Conservation (phyloP, 2,113 vertebrate genomes). For the Pavo muticus region DNA sequence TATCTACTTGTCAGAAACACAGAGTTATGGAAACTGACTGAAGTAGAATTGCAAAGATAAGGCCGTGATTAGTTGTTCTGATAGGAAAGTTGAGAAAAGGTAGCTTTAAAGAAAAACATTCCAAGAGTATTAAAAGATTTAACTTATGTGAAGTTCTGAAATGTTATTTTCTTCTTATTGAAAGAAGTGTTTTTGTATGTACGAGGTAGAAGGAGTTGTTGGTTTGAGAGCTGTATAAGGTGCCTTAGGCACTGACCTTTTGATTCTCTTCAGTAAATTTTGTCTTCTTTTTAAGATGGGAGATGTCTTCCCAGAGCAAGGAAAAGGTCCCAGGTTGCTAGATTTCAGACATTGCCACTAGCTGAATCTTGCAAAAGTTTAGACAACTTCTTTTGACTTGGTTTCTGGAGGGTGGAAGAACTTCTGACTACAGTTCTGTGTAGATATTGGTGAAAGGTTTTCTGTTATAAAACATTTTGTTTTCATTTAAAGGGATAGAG, state of each 20-base stretch:
- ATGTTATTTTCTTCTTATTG: background rate
- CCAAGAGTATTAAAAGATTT: background rate
- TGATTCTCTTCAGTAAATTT: background rate
- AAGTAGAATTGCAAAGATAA: background rate
- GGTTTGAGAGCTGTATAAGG: background rate
- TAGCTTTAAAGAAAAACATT: background rate
- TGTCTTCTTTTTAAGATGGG: background rate
- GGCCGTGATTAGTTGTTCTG: background rate
- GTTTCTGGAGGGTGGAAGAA: background rate
- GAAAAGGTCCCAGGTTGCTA: background rate
- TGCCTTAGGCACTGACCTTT: background rate
- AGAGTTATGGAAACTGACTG: background rate
- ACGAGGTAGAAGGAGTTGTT: background rate
- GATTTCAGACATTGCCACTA: background rate
- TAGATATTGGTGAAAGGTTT: background rate
- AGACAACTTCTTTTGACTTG: background rate
- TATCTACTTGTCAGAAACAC: background rate
- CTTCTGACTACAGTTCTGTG: background rate
- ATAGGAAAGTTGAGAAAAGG: background rate
- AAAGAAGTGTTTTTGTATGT: background rate
- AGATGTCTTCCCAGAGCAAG: background rate
- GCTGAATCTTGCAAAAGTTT: background rate
- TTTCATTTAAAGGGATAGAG: background rate
- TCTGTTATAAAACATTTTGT: background rate
- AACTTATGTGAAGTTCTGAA: background rate